A percentile compares a stretch with the other conserved stretches of the same genome.
phyloP scores from a whole-genome alignment of 2,888 invertebrate species.

The Scaptomyza polygonia region DNA sequence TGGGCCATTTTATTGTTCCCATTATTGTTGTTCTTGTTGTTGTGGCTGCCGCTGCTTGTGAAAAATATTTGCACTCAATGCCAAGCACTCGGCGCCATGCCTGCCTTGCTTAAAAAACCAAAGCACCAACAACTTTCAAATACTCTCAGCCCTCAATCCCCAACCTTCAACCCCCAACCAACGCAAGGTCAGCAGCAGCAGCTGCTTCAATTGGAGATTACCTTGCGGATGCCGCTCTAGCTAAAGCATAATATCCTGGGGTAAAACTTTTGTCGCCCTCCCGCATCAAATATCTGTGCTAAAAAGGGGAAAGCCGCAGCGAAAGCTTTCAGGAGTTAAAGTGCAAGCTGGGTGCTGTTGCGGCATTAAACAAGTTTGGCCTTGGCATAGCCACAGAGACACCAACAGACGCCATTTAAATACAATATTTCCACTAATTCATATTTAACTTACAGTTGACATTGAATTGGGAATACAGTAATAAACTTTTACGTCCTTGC shows the following conservation, averaged over 20 bases:
- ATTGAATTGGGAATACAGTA: constrained; percentile 6
- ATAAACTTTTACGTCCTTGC: constrained; percentile 19
- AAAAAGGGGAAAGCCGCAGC: constrained; percentile 53
- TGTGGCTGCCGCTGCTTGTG: constrained; percentile 32
- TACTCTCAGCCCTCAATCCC: neutral
- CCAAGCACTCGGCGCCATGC: constrained; percentile 35
- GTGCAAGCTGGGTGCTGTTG: constrained; percentile 16
- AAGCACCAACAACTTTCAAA: constrained; percentile 48
- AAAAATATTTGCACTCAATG: constrained; percentile 43
- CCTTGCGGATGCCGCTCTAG: constrained; percentile 11
- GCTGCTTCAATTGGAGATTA: constrained; percentile 31
- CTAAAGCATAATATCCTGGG: constrained; percentile 51
- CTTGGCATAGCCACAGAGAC: constrained; percentile 61
- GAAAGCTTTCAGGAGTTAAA: constrained; percentile 48
- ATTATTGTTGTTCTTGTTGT: constrained; percentile 18
- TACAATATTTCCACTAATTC: constrained; percentile 61
- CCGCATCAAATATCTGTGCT: constrained; percentile 46
- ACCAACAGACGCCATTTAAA: constrained; percentile 49
- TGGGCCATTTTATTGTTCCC: constrained; percentile 37
- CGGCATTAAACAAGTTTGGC: constrained; percentile 30
- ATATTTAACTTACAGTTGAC: constrained; percentile 10
- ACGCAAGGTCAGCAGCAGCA: constrained; percentile 56
- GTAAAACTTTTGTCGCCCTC: constrained; percentile 32
- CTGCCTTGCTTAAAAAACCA: constrained; percentile 43
- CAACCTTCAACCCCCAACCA: constrained; percentile 4